Evolutionary conservation across 23 tunicate species (phyloP).

Genomic region (Oikopleura dioica): DNA sequence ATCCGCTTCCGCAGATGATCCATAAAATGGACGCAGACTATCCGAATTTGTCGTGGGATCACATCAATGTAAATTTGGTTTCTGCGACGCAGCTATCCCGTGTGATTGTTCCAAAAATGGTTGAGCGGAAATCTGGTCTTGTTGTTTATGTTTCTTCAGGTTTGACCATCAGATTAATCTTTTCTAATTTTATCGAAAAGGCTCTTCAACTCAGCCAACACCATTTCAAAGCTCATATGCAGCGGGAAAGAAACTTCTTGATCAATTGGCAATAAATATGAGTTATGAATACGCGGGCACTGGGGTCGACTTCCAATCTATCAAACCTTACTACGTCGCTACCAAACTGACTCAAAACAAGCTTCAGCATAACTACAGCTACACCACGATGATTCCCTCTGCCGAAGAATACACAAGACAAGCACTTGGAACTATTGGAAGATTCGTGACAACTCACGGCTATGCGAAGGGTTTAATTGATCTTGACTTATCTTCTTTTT

Average conservation of each 20-base stretch:
- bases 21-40: background rate
- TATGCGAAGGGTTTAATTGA: no score
- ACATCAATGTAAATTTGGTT: constrained; percentile 1
- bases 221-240: background rate
- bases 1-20: background rate
- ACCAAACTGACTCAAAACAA: constrained; percentile 11
- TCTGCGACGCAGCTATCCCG: background rate
- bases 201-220: background rate
- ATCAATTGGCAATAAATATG: background rate
- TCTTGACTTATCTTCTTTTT: no score
- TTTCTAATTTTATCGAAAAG: no score
- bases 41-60: background rate
- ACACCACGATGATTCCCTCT: background rate
- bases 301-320: background rate
- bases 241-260: constrained; percentile 4
- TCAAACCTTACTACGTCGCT: constrained; percentile 13
- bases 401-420: constrained; percentile 2
- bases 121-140: background rate
- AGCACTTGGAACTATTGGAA: constrained; percentile 1
- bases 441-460: constrained; percentile 1
- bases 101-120: background rate
- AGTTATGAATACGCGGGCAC: background rate
- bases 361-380: background rate
- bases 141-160: background rate
- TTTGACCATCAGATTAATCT: background rate